phyloP scores from a whole-genome alignment of 1,140 invertebrate genomes.

The Dinoponera quadriceps region DNA sequence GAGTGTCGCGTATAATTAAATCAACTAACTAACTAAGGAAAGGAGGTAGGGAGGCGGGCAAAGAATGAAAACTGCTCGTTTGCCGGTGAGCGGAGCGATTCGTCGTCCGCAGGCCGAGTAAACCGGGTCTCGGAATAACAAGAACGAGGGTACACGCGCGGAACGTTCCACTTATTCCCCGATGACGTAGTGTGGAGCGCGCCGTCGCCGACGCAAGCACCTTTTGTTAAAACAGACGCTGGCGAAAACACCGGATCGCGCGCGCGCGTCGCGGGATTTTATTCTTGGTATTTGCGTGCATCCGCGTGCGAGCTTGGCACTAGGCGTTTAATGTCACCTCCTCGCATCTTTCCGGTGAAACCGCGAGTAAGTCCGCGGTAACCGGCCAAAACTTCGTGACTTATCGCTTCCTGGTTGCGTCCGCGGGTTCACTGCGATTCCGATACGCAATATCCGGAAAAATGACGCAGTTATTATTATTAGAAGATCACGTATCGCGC shows the following conservation, averaged over 20 bases:
- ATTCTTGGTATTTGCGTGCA: slow-evolving; percentile 29
- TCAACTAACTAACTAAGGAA: no score
- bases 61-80: no score
- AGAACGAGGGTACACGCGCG: not conserved
- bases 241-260: not conserved
- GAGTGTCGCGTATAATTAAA: no score
- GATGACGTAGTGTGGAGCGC: slow-evolving; percentile 3
- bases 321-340: slow-evolving; percentile 31
- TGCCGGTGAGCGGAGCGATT: no score
- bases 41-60: no score
- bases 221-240: slow-evolving; percentile 23
- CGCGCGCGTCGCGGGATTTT: not conserved
- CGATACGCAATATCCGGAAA: slow-evolving; percentile 39
- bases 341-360: slow-evolving; percentile 36
- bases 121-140: not conserved
- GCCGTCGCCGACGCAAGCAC: slow-evolving; percentile 13
- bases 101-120: not conserved
- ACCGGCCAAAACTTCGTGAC: slow-evolving; percentile 42
- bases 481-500: slow-evolving; percentile 27
- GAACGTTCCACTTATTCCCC: not conserved
- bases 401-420: slow-evolving; percentile 34
- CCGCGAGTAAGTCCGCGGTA: slow-evolving; percentile 3
- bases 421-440: slow-evolving; percentile 4
- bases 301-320: slow-evolving; percentile 35
- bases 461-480: slow-evolving; percentile 50